phyloP scores from a whole-genome alignment of 2,797 vertebrate genomes.

The Cynopterus sphinx region DNA sequence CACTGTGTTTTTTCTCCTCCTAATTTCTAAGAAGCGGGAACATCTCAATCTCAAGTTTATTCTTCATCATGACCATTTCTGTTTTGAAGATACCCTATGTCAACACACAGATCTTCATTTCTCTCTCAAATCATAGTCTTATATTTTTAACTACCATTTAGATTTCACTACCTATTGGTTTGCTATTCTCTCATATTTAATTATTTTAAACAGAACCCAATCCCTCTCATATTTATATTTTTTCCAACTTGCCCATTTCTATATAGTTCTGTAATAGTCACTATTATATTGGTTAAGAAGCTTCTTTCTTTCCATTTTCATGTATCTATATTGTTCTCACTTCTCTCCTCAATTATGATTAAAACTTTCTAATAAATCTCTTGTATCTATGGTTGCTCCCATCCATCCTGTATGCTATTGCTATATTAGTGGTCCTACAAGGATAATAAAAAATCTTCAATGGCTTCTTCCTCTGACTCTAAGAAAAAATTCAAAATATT shows the following conservation, averaged over 20 bases:
- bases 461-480: neutral
- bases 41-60: neutral
- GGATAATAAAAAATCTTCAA: neutral
- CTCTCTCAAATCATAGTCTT: neutral
- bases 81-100: neutral
- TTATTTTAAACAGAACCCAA: neutral
- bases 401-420: neutral
- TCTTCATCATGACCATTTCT: neutral
- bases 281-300: neutral
- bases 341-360: neutral
- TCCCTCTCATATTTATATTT: neutral
- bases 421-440: neutral
- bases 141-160: neutral
- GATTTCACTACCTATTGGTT: neutral
- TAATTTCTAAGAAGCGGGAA: neutral
- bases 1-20: neutral
- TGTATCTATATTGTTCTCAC: neutral
- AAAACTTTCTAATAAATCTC: neutral
- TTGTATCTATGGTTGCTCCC: neutral
- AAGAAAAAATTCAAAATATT: neutral
- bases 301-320: neutral
- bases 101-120: neutral
- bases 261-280: neutral
- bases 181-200: neutral
- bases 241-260: neutral